Conservation (phyloP, 2,888 invertebrate genomes). For the Steromphala cineraria region DNA sequence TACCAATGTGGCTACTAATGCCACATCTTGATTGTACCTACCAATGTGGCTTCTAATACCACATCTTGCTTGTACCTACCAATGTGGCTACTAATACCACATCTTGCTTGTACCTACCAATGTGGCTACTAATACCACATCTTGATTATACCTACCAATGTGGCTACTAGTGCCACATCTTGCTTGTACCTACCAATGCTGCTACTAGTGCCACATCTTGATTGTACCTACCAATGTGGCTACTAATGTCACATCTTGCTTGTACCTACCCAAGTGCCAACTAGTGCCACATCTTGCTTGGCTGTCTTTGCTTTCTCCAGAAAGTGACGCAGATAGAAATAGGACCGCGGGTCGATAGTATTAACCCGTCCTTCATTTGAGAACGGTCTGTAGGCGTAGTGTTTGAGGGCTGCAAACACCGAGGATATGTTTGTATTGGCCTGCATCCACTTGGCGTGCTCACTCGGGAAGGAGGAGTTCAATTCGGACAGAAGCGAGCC, state of each 20-base stretch:
- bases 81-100: too few relatives aligned
- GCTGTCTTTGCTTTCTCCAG: conserved; percentile 49
- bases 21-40: too few relatives aligned
- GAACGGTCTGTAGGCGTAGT: conserved; percentile 64
- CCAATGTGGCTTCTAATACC: too few relatives aligned
- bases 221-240: too few relatives aligned
- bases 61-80: too few relatives aligned
- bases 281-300: conserved; percentile 55
- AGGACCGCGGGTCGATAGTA: conserved; percentile 64
- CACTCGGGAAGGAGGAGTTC: conserved; percentile 48
- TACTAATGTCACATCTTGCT: not conserved
- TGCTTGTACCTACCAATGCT: too few relatives aligned
- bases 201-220: too few relatives aligned
- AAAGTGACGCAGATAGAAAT: conserved; percentile 62
- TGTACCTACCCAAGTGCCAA: conserved; percentile 65
- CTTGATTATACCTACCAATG: too few relatives aligned
- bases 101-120: too few relatives aligned
- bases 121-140: too few relatives aligned
- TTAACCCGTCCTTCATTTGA: conserved; percentile 50
- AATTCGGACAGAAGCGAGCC: conserved; percentile 59
- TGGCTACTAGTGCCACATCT: too few relatives aligned
- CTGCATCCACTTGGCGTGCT: conserved; percentile 53
- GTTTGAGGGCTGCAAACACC: conserved; percentile 59
- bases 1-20: too few relatives aligned
- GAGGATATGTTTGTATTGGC: conserved; percentile 63